A percentile compares a stretch with the other conserved stretches of the same genome.
phyloP scores from a whole-genome alignment of 2,113 vertebrate species.

The Dromiciops gliroides region DNA sequence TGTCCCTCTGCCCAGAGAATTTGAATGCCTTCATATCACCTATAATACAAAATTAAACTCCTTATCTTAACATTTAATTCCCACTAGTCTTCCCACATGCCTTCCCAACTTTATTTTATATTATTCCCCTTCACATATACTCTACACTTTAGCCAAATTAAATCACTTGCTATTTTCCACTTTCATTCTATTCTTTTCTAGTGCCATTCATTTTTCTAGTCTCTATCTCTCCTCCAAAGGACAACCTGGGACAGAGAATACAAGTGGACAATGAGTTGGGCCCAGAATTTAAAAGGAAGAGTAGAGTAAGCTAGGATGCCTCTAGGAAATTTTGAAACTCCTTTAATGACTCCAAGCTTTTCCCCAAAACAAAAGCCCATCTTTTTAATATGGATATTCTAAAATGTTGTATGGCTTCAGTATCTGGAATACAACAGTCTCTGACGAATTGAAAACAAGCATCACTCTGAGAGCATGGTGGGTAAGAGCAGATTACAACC shows the following conservation, averaged over 20 bases:
- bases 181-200: not conserved
- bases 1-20: not conserved
- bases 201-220: not conserved
- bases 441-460: not conserved
- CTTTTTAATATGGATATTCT: not conserved
- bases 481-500: not conserved
- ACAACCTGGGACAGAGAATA: not conserved
- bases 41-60: not conserved
- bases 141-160: not conserved
- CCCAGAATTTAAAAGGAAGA: not conserved
- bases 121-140: not conserved
- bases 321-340: not conserved
- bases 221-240: not conserved
- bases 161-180: not conserved
- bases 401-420: not conserved
- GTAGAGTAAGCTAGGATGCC: not conserved
- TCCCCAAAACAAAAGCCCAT: not conserved
- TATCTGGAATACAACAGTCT: not conserved
- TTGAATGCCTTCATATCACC: not conserved
- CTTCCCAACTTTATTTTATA: not conserved
- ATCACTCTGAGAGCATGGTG: not conserved
- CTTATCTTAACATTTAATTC: not conserved
- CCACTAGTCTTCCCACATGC: not conserved
- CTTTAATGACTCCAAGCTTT: not conserved
- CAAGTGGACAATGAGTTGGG: not conserved